Conservation (phyloP, 2,888 invertebrate species). For the Anaspis maculata region DNA sequence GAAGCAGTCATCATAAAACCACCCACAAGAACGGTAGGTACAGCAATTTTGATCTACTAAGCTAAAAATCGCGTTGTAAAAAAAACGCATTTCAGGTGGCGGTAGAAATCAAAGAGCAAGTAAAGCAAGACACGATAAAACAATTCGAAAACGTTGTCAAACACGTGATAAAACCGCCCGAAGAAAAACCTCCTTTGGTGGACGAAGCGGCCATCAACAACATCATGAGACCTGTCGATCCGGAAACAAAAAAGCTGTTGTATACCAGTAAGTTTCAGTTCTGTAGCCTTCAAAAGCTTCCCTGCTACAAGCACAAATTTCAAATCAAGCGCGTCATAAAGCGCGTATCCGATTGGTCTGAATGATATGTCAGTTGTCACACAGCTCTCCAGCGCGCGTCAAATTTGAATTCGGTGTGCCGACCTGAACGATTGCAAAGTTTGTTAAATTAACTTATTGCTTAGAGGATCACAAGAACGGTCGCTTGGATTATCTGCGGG, state of each 20-base stretch:
- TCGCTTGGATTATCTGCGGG: conserved; percentile 43
- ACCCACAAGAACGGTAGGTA: too few relatives aligned
- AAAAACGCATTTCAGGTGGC: conserved; percentile 25
- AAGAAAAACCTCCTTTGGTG: conserved; percentile 16
- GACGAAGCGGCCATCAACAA: conserved; percentile 19
- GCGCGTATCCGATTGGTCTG: too few relatives aligned
- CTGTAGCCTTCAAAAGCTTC: too few relatives aligned
- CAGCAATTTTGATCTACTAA: too few relatives aligned
- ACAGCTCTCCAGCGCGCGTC: too few relatives aligned
- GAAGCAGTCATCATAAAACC: conserved; percentile 29
- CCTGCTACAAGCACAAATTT: too few relatives aligned
- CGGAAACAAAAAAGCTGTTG: conserved; percentile 41
- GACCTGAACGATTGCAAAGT: conserved; percentile 1
- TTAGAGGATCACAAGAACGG: conserved; percentile 47
- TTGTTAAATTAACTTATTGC: conserved; percentile 1
- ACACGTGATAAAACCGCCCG: conserved; percentile 16
- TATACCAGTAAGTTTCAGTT: conserved; percentile 44
- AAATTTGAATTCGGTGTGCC: too few relatives aligned
- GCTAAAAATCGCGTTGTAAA: too few relatives aligned
- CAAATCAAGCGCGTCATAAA: too few relatives aligned
- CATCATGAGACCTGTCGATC: conserved; percentile 48
- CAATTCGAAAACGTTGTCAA: conserved; percentile 23
- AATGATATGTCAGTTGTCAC: too few relatives aligned
- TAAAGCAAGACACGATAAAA: conserved; percentile 18
- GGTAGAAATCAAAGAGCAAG: conserved; percentile 27